phyloP scores from a whole-genome alignment of 2,113 vertebrate species.

The Pseudolaguvia tuberculata region DNA sequence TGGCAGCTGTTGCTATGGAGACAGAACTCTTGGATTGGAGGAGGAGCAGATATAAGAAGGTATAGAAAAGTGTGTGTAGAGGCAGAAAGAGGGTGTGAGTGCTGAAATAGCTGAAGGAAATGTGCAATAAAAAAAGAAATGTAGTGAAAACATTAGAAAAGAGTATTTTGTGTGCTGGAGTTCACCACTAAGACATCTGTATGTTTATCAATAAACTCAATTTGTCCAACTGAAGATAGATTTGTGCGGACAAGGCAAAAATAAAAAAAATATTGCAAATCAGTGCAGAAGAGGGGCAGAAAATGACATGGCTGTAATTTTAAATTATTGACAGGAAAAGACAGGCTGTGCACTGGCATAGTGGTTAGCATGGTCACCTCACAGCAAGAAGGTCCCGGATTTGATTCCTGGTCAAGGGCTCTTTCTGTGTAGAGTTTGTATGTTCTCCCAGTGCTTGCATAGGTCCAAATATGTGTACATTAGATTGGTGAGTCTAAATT shows the following conservation, averaged over 20 bases:
- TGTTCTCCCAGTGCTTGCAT: too few species aligned
- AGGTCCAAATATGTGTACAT: too few species aligned
- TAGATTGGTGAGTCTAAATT: too few species aligned
- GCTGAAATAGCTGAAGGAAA: slow-evolving; percentile 46
- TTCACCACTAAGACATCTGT: slow-evolving; percentile 26
- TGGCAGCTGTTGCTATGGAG: slow-evolving; percentile 73
- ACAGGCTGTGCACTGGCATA: too few species aligned
- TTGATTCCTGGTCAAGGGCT: too few species aligned
- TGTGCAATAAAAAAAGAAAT: slow-evolving; percentile 22
- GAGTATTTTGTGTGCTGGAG: slow-evolving; percentile 34
- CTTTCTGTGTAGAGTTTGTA: too few species aligned
- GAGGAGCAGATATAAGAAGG: slow-evolving; percentile 38
- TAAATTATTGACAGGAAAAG: background rate
- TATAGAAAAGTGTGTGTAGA: slow-evolving; percentile 48
- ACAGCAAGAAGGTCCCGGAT: too few species aligned
- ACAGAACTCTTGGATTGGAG: slow-evolving; percentile 71
- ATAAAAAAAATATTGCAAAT: background rate
- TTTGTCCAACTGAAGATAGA: slow-evolving; percentile 30
- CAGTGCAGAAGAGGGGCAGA: background rate
- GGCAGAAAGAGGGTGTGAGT: slow-evolving; percentile 49
- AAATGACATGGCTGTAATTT: background rate
- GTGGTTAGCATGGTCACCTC: too few species aligned
- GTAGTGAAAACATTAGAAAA: slow-evolving; percentile 20
- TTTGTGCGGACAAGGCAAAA: background rate
- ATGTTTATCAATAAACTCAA: slow-evolving; percentile 18